Conservation (phyloP, 2,113 vertebrate genomes). For the Oreochromis niloticus region DNA sequence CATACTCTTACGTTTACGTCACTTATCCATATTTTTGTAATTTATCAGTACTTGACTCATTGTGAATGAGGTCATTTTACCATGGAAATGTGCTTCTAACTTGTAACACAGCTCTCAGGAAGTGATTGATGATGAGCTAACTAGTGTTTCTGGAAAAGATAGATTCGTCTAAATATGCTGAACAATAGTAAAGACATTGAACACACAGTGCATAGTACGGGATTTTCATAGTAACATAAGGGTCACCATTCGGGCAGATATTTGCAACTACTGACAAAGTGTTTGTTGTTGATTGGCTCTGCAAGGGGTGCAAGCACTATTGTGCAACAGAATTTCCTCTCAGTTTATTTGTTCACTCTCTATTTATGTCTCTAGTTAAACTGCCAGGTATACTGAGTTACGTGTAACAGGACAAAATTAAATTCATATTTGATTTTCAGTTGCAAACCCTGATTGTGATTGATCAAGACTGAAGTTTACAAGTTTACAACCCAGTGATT, state of each 20-base stretch:
- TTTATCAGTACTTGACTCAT: background rate
- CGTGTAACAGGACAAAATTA: background rate
- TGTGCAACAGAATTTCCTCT: background rate
- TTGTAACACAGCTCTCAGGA: background rate
- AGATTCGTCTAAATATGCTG: background rate
- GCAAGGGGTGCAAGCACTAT: background rate
- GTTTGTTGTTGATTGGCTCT: background rate
- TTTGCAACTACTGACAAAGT: background rate
- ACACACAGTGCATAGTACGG: background rate
- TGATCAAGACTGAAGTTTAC: background rate
- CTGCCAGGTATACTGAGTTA: background rate
- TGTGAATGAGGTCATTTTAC: background rate
- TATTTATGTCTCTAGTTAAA: background rate
- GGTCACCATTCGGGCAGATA: background rate
- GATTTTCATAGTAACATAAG: background rate
- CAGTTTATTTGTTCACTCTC: background rate
- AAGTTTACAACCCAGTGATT: background rate
- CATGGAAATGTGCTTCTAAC: background rate
- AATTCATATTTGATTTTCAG: background rate
- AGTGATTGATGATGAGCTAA: background rate
- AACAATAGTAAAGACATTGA: background rate
- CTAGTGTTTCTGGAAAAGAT: background rate
- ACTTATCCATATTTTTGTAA: background rate
- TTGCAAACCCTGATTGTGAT: background rate
- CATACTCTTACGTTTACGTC: background rate